A percentile compares a stretch with the other conserved stretches of the same genome.
These are phyloP conservation scores for Exocentrus adspersus DNA, from an alignment of 2,888 invertebrate genomes.

Conservation along the genomic window DNA sequence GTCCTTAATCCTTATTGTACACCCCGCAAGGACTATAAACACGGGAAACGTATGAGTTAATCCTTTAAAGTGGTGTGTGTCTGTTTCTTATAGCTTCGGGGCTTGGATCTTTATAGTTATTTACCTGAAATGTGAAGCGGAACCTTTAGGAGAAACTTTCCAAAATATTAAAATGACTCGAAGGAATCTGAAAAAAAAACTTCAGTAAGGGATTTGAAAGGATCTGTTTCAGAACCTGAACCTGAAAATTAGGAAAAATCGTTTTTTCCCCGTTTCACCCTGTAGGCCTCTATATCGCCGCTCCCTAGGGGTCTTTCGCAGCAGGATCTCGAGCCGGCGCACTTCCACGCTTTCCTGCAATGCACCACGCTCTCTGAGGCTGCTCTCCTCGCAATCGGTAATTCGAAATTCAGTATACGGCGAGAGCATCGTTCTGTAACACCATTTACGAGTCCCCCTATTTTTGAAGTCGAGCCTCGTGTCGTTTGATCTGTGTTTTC, in stretches of 20 bases:
- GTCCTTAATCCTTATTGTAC: no score
- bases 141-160: no score
- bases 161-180: no score
- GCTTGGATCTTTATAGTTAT: no score
- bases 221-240: neutral
- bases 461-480: neutral
- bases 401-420: neutral
- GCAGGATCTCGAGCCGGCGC: slow-evolving; percentile 32
- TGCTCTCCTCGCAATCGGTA: slow-evolving; percentile 2
- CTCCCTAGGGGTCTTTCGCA: neutral
- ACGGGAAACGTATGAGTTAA: neutral
- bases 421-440: neutral
- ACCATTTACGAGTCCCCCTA: neutral
- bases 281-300: neutral
- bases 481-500: neutral
- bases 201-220: no score
- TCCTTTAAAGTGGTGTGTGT: no score
- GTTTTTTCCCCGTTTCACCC: neutral
- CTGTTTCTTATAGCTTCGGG: no score
- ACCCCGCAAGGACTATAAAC: slow-evolving; percentile 1
- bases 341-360: slow-evolving; percentile 42
- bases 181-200: no score
- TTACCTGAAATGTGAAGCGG: no score
- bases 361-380: slow-evolving; percentile 38
- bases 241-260: no score